Base-by-base conservation (phyloP, 2,113 vertebrate genomes). In the Hippocampus abdominalis region DNA sequence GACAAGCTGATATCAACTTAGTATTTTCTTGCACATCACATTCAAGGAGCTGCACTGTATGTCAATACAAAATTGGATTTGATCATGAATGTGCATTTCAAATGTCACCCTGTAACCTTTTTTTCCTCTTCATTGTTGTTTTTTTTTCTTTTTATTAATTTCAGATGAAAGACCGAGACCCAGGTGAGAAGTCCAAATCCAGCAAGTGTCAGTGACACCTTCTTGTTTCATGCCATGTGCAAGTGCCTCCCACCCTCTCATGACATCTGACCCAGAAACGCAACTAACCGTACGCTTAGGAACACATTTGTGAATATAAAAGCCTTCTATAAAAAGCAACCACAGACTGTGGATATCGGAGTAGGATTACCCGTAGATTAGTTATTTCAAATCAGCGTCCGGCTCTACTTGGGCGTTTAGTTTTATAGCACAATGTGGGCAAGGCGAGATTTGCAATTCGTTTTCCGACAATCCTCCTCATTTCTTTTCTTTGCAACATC, bases 91-190 rank as follows among this genome's bases (percentile, higher is more conserved):
- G 12, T 44, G 10, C 10, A 44, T 44, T 1, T 44, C 10, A 44
- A 40, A 15, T 68, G 18, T 62, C 8, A 69, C 2, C 79, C 13
- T 83, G 16, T 76, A 4, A 64, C 27, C 63, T 8, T 8, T 5
- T 25, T 42, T 8, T 46, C 44, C 20, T 64, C 6, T 36, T 23
- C 5, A 5, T 36, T 3, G 32, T 36, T 3, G 5, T 23, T 42
- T 7, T 42, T 40, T n/a, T 62, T 15, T 60, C n/a, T 29, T 29
- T 8, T 20, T 8, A 5, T 21, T 32, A 32, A 42, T 72, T 69
- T 64, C 90, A 98, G 96, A 92, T 92, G 82, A 90, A 91, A 88
- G 94, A 94, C 74, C 76, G 76, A 81, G 89, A 90, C 75, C 84
- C 94, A 94, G 95, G 96, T 98, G 79, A 90, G 94, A 90, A 69